Percentiles rank a stretch among this genome's conserved stretches.
These are phyloP conservation scores for Diplodus sargus DNA, from an alignment of 2,797 vertebrate species.

Conservation along the genomic window DNA sequence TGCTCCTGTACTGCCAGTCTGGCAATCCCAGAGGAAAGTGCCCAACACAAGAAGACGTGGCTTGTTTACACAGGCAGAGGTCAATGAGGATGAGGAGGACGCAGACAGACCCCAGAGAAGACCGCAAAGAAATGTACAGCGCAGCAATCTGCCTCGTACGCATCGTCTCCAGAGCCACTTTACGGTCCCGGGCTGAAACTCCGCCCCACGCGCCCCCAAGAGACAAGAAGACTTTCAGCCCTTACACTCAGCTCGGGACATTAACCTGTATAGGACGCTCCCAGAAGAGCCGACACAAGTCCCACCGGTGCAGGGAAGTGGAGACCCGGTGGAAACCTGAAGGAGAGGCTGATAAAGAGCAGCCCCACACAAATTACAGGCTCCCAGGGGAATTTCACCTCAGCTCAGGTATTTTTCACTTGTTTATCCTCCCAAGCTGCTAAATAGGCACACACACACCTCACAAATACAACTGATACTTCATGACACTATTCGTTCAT, in stretches of 20 bases:
- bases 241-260: constrained; percentile 6
- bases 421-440: not conserved
- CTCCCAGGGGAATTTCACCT: constrained; percentile 10
- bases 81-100: constrained; percentile 16
- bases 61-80: not conserved
- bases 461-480: not conserved
- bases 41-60: not conserved
- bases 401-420: not conserved
- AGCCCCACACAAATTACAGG: accelerated
- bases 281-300: not conserved
- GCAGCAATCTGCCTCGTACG: not conserved
- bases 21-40: not conserved
- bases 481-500: not conserved
- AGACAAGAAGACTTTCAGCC: not conserved
- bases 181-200: not conserved
- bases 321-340: not conserved
- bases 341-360: not conserved
- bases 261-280: constrained; percentile 18
- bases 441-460: not conserved
- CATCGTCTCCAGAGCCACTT: not conserved
- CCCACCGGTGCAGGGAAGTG: constrained; percentile 15
- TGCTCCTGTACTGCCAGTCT: not conserved
- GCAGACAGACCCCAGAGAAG: not conserved
- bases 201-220: not conserved
- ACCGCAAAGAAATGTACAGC: constrained; percentile 9